Base-by-base conservation (phyloP, 2,888 invertebrate species). In the Nasonia oneida region DNA sequence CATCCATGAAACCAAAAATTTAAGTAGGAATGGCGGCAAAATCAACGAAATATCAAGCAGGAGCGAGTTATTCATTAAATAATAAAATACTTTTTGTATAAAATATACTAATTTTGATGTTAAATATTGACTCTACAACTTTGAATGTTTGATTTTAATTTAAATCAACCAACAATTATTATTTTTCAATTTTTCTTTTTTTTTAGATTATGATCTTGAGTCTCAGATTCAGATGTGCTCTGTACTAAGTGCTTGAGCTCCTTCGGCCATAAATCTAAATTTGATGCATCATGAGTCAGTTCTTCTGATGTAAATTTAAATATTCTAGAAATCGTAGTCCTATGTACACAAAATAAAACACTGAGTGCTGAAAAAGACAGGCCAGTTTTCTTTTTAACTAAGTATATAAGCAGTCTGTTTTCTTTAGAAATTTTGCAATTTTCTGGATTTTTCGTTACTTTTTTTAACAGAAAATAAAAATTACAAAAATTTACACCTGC, bases 351-450 rank as follows among this genome's bases (percentile, higher is more conserved):
- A 85, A 89, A 89, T 42, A 88, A 74, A 76, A 85, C 87, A 84
- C 86, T 83, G 18, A 89, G 15, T n/a, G 88, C 87, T 76, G 87
- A 87, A 88, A 87, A 89, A 14, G 88, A 81, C 50, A 89, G 71
- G 18, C 87, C 89, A 70, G 84, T 87, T 84, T 89, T 88, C 83
- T 88, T 84, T 87, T 88, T 89, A 37, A 88, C 77, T 73, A 89
- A 79, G 84, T 89, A 88, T 57, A 89, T 87, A 23, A 89, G 84
- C 37, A 89, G 86, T 47, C 87, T 70, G 78, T 89, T 83, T 61
- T 88, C 79, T 80, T 86, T 87, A 18, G 83, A 83, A 67, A 88
- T 64, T 84, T 86, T 75, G 71, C 74, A 86, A 61, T 84, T 87
- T 29, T 88, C 81, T 75, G 83, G 29, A 76, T 83, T 64, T 39